Percentiles rank a stretch among this genome's conserved stretches.
phyloP scores from a whole-genome alignment of 2,797 vertebrate species.

The Pogoniulus pusillus region DNA sequence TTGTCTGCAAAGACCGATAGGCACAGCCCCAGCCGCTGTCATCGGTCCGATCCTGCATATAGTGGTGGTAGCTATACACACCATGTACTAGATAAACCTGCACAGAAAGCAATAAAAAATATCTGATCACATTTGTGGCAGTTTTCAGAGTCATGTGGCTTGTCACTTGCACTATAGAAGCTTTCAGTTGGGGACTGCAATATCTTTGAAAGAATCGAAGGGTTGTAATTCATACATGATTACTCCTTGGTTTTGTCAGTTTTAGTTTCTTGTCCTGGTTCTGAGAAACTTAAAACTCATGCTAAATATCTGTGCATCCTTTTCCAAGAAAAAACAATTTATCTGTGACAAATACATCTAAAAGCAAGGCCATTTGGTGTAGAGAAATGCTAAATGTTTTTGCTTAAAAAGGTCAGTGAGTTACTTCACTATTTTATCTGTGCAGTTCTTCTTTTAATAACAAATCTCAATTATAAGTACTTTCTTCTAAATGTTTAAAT shows the following conservation, averaged over 20 bases:
- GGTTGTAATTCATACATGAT: neutral
- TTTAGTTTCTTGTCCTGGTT: neutral
- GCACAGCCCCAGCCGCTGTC: conserved; percentile 98
- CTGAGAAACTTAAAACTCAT: neutral
- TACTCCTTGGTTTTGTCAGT: neutral
- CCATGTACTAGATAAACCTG: conserved; percentile 88
- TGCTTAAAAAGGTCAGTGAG: neutral
- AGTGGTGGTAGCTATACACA: conserved; percentile 92
- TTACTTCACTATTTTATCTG: neutral
- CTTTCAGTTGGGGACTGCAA: neutral
- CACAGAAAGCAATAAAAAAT: neutral
- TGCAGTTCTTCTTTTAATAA: neutral
- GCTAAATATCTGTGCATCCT: neutral
- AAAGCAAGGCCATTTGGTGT: neutral
- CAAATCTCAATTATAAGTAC: neutral
- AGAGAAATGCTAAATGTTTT: neutral
- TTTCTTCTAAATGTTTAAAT: neutral
- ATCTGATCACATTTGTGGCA: neutral
- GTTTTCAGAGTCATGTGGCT: neutral
- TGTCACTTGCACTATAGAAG: neutral
- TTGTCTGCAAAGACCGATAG: conserved; percentile 94
- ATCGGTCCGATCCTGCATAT: conserved; percentile 91
- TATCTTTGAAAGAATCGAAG: neutral
- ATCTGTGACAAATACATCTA: neutral
- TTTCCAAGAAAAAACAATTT: neutral